Percentiles rank a stretch among this genome's conserved stretches.
Conservation (phyloP, 1,140 invertebrate species). For the Drosophila pectinifera region DNA sequence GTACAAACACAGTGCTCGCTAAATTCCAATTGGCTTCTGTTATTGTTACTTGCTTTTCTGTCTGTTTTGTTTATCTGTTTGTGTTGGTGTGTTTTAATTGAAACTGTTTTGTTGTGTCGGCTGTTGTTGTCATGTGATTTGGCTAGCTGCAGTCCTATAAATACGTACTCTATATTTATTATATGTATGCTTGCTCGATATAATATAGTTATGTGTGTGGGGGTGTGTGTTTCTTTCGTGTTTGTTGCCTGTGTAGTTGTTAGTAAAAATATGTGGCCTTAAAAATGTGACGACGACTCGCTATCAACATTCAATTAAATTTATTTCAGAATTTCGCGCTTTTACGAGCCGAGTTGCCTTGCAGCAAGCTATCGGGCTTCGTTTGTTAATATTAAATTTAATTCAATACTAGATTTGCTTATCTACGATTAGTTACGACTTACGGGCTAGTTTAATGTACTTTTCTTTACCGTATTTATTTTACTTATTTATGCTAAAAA, state of each 20-base stretch:
- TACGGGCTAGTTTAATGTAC: slow-evolving; percentile 62
- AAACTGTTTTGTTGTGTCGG: slow-evolving; percentile 53
- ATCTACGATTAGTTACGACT: slow-evolving; percentile 69
- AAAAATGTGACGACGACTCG: slow-evolving; percentile 65
- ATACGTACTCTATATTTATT: slow-evolving; percentile 55
- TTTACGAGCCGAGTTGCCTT: slow-evolving; percentile 56
- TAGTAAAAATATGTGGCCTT: slow-evolving; percentile 70
- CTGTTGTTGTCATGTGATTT: slow-evolving; percentile 24
- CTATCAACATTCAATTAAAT: slow-evolving; percentile 73
- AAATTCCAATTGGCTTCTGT: slow-evolving; percentile 44
- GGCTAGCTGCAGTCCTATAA: slow-evolving; percentile 49
- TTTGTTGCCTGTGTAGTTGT: slow-evolving; percentile 27
- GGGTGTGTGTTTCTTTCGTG: slow-evolving; percentile 7
- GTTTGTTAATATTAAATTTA: slow-evolving; percentile 42
- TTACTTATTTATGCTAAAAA: slow-evolving; percentile 71
- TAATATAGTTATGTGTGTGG: slow-evolving; percentile 41
- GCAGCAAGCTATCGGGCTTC: slow-evolving; percentile 40
- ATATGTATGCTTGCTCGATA: slow-evolving; percentile 46
- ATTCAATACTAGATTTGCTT: slow-evolving; percentile 58
- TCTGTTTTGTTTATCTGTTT: slow-evolving; percentile 12
- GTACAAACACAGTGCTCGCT: slow-evolving; percentile 39
- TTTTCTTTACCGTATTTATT: slow-evolving; percentile 41
- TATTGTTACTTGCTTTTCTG: slow-evolving; percentile 31
- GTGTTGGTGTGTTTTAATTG: slow-evolving; percentile 49
- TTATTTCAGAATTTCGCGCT: slow-evolving; percentile 82